Conservation (phyloP, 2,113 vertebrate species). For the Gobius niger region DNA sequence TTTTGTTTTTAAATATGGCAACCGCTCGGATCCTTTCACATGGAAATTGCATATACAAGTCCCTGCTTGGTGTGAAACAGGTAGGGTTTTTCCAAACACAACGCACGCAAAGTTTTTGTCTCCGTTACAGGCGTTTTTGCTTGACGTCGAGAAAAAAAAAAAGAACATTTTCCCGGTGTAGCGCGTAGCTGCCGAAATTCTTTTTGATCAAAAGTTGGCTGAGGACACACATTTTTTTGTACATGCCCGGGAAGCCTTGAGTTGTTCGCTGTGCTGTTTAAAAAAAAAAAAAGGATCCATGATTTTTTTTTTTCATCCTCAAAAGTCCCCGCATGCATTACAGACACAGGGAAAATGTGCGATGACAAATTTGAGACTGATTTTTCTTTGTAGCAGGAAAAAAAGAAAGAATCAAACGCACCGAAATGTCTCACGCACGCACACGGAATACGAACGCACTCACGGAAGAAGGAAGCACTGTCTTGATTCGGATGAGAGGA, state of each 20-base stretch:
- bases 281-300: constrained; percentile 43
- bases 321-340: constrained; percentile 73
- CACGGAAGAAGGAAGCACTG: constrained; percentile 76
- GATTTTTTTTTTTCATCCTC: constrained; percentile 11
- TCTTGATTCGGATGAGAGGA: constrained; percentile 72
- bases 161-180: constrained; percentile 61
- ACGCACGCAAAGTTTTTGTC: constrained; percentile 18
- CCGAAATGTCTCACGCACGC: constrained; percentile 8
- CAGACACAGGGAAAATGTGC: constrained; percentile 60
- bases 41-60: constrained; percentile 76
- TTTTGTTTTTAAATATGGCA: constrained; percentile 47
- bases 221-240: constrained; percentile 32
- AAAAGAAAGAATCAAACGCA: constrained; percentile 23
- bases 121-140: constrained; percentile 59
- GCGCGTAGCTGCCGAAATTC: constrained; percentile 73
- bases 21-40: constrained; percentile 65
- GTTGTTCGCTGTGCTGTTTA: constrained; percentile 54
- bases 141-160: constrained; percentile 47
- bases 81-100: constrained; percentile 36
- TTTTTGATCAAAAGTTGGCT: constrained; percentile 47
- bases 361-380: constrained; percentile 43
- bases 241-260: constrained; percentile 33
- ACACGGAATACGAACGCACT: constrained; percentile 52
- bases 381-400: constrained; percentile 29
- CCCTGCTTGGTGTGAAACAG: constrained; percentile 48